A percentile compares a stretch with the other conserved stretches of the same genome.
phyloP scores from a whole-genome alignment of 2,113 vertebrate species.

The Turnix velox region DNA sequence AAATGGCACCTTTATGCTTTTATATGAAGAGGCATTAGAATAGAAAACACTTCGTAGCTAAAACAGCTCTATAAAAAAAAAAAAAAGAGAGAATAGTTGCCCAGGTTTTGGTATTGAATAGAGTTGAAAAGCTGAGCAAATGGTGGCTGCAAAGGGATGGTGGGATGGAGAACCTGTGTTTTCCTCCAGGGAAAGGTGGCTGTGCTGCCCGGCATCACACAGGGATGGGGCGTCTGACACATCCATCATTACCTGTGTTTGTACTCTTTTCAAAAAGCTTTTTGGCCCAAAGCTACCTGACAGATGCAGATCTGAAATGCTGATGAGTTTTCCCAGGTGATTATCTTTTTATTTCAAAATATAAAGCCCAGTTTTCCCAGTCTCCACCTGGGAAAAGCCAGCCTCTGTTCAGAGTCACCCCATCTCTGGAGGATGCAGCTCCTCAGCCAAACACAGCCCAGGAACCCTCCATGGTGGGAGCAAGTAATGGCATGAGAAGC shows the following conservation, averaged over 20 bases:
- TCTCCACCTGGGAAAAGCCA: background rate
- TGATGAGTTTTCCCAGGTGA: background rate
- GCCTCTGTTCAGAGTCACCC: background rate
- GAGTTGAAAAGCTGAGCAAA: background rate
- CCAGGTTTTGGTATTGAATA: background rate
- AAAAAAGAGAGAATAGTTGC: background rate
- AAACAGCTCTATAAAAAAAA: background rate
- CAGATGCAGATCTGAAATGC: background rate
- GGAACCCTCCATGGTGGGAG: background rate
- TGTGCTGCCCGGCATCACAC: fast-evolving
- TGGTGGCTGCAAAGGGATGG: background rate
- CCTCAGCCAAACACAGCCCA: fast-evolving
- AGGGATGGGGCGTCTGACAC: background rate
- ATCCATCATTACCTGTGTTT: background rate
- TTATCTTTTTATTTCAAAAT: background rate
- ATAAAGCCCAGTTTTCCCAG: background rate
- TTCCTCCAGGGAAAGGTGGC: background rate
- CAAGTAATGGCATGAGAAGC: fast-evolving
- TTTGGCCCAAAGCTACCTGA: background rate
- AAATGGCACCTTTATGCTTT: background rate
- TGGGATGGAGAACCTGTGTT: background rate
- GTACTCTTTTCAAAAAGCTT: background rate
- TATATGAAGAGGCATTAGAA: background rate
- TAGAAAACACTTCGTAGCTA: background rate
- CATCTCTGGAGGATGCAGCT: background rate